Percentiles rank a stretch among this genome's conserved stretches.
These are phyloP conservation scores for Saccostrea cuccullata DNA, from an alignment of 1,140 invertebrate genomes.

Conservation along the genomic window DNA sequence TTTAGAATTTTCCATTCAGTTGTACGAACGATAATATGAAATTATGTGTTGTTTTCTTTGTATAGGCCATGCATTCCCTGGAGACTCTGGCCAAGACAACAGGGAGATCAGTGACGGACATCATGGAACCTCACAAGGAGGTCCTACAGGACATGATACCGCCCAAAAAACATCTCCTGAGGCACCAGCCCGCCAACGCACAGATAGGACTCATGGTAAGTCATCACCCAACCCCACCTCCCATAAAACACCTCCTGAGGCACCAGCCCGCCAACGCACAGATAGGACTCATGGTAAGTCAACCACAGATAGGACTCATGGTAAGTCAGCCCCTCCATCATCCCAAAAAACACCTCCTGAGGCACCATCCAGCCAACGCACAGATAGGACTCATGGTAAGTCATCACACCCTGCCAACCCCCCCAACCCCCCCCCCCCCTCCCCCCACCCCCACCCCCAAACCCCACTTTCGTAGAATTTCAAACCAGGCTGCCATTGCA, in stretches of 20 bases:
- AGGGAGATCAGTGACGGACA: slow-evolving; percentile 90
- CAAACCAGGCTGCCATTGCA: no score
- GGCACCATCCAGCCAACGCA: slow-evolving; percentile 94
- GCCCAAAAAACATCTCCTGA: slow-evolving; percentile 94
- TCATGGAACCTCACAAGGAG: slow-evolving; percentile 97
- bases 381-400: slow-evolving; percentile 98
- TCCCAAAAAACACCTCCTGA: background rate
- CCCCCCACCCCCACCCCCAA: no score
- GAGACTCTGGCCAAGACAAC: slow-evolving; percentile 91
- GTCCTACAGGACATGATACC: slow-evolving; percentile 96
- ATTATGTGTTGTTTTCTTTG: slow-evolving; percentile 31
- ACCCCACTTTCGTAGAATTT: no score
- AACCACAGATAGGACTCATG: no score
- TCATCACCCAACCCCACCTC: background rate
- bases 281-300: slow-evolving; percentile 92
- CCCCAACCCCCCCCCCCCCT: no score
- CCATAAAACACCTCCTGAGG: background rate
- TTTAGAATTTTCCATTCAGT: no score
- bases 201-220: slow-evolving; percentile 95
- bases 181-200: slow-evolving; percentile 95
- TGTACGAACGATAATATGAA: background rate
- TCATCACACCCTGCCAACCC: no score
- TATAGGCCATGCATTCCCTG: slow-evolving; percentile 91
- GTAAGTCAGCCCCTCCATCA: no score
- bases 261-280: slow-evolving; percentile 97